phyloP scores from a whole-genome alignment of 2,113 vertebrate genomes.

The Crotalus horridus region DNA sequence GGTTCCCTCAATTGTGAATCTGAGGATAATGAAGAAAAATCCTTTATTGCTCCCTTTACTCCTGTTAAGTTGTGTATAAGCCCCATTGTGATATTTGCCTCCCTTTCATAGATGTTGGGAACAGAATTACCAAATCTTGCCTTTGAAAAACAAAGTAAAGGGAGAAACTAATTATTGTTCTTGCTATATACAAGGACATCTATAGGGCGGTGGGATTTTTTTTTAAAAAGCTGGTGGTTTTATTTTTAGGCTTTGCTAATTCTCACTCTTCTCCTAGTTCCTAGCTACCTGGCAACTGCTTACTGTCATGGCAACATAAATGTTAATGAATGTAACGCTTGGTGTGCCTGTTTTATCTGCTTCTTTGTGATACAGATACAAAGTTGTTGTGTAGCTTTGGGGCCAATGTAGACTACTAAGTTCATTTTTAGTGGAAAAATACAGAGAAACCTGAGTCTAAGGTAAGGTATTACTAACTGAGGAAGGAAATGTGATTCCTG shows the following conservation, averaged over 20 bases:
- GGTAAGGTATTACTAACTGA: background rate
- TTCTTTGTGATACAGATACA: conserved; percentile 29
- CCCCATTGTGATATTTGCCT: background rate
- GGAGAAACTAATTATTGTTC: conserved; percentile 47
- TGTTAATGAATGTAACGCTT: conserved; percentile 60
- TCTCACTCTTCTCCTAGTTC: conserved; percentile 68
- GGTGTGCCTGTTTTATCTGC: conserved; percentile 57
- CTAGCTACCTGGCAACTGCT: conserved; percentile 79
- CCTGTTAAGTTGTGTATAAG: background rate
- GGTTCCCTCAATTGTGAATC: background rate
- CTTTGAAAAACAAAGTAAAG: background rate
- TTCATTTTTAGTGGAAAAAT: background rate
- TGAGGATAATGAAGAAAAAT: background rate
- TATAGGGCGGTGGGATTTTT: conserved; percentile 42
- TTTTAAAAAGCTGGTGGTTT: conserved; percentile 51
- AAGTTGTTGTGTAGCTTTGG: conserved; percentile 1
- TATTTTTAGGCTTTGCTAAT: conserved; percentile 81
- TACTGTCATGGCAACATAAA: conserved; percentile 72
- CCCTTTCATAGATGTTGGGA: conserved; percentile 48
- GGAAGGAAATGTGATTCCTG: background rate
- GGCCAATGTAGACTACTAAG: background rate
- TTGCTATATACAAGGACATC: conserved; percentile 58
- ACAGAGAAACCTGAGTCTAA: background rate
- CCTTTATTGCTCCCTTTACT: background rate
- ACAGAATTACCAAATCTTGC: background rate